Evolutionary conservation across 1,140 invertebrate species (phyloP), one percentile per base, ranked within the genome.

Genomic region (Andricus grossulariae): DNA sequence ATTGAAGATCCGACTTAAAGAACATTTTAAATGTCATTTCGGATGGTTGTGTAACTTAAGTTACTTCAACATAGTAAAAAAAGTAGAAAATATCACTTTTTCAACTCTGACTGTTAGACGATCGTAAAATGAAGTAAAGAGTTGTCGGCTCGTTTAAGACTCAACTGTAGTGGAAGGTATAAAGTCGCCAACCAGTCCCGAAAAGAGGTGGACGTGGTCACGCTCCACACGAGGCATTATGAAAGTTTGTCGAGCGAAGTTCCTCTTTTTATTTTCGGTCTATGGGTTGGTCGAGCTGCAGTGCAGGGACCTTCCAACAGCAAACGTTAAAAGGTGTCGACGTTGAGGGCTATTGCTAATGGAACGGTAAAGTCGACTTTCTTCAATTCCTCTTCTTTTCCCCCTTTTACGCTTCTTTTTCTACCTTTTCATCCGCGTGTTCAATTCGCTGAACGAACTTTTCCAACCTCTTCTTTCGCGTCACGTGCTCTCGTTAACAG

Each of bases 231-330:
- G 78, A 74, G 73, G 79, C 78, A 84, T 84, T 84, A 84, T 82
- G 76, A 80, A 84, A 84, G 80, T 84, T 84, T 81, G 83, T 78
- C 83, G 83, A 82, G 83, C 83, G 77, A 76, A 82, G 80, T 84
- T 84, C 79, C 75, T 82, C 50, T 77, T 82, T 82, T 84, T 84
- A 82, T 84, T 82, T 84, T 84, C 57, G 76, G 82, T 81, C 77
- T 77, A 76, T 77, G 78, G 77, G 50, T 50, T 57, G 73, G 25
- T 60, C 74, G 72, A 74, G 72, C 60, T 50, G 39, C 77, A 71
- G 77, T 13, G 39, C 39, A 11, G 8, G 77, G 72, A 12, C 21
- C 21, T 66, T 25, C 57, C 50, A 76, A 77, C 76, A 72, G 66
- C 13, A 73, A 75, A 78, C 70, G 70, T 73, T 83, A 80, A 83